These are phyloP conservation scores for Coracopsis vasa DNA, from an alignment of 2,113 vertebrate genomes.

Conservation along the genomic window DNA sequence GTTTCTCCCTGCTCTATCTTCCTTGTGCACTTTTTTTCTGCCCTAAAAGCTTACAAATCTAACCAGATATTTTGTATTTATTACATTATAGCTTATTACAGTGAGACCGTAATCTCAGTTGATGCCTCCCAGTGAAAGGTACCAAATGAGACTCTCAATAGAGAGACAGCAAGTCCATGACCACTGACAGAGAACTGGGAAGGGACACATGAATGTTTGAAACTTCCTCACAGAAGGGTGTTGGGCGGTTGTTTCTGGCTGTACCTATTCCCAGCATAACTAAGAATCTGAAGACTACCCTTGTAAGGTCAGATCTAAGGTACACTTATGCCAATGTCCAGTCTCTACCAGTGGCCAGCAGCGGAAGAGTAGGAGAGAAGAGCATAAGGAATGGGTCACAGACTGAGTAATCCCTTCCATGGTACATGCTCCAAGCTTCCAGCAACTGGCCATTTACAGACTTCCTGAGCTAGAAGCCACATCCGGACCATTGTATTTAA, in stretches of 20 bases:
- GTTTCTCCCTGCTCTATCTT: neutral
- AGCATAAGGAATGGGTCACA: accelerated
- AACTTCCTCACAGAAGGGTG: neutral
- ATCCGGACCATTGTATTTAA: conserved; percentile 19
- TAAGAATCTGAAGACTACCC: neutral
- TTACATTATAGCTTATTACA: neutral
- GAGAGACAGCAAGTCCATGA: neutral
- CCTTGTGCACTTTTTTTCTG: neutral
- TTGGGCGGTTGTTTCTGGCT: neutral
- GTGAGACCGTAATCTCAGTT: neutral
- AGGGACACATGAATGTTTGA: neutral
- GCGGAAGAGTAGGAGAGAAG: neutral
- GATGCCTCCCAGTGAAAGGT: neutral
- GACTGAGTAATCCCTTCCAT: conserved; percentile 4
- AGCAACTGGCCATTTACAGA: neutral
- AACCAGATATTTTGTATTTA: neutral
- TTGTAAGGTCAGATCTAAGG: neutral
- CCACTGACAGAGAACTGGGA: neutral
- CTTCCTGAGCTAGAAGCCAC: neutral
- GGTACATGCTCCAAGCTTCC: neutral
- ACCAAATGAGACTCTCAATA: neutral
- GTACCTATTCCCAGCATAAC: neutral
- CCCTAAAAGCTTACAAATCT: neutral
- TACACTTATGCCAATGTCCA: neutral
- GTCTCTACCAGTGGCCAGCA: neutral